Base-by-base conservation (phyloP, 2,113 vertebrate species). In the Boulengeromyrus knoepffleri region DNA sequence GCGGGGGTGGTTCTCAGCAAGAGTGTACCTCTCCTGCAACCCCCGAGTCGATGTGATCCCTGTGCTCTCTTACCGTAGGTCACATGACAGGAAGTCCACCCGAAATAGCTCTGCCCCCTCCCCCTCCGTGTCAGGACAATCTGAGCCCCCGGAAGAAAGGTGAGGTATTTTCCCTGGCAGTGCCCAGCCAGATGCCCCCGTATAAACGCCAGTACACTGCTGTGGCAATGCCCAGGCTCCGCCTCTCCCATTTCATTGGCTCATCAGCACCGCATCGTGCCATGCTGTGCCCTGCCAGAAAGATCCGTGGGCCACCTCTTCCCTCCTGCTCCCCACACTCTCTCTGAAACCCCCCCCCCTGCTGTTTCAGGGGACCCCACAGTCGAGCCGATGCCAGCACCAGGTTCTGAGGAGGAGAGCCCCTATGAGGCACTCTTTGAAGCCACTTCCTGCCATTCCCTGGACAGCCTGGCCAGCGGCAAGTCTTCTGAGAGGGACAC, bases 361-460 rank as follows among this genome's bases (percentile, higher is more conserved):
- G 80, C 27, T 12, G 6, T 52, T 88, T 24, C 93, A 99, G 97
- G 96, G 49, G 96, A 97, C 0, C 91, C 97, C 94, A 93, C 95
- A 96, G 62, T 94, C 97, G 97, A 98, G 87, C 91, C 97, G 90
- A 96, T 97, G 91, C 96, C 96, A 0, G 96, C 97, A 46, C 95
- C 85, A 0, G 92, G 93, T 21, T 96, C 94, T 0, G 97, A 98
- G 85, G 97, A 98, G 89, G 98, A 99, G 93, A 97, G 97, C 85
- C 98, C 98, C 0, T 99, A 99, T 0, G 98, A 99, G 93, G 97
- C 96, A 0, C 93, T 99, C 77, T 99, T 96, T 92, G 98, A 99
- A 1, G 98, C 98, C 2, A 97, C 98, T 0, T 99, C 99, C 88
- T 98, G 98, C 93, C 98, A 98, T 91, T 99, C 98, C 0, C 91